Conservation (phyloP, 1,140 invertebrate species). For the Drosophila miranda region DNA sequence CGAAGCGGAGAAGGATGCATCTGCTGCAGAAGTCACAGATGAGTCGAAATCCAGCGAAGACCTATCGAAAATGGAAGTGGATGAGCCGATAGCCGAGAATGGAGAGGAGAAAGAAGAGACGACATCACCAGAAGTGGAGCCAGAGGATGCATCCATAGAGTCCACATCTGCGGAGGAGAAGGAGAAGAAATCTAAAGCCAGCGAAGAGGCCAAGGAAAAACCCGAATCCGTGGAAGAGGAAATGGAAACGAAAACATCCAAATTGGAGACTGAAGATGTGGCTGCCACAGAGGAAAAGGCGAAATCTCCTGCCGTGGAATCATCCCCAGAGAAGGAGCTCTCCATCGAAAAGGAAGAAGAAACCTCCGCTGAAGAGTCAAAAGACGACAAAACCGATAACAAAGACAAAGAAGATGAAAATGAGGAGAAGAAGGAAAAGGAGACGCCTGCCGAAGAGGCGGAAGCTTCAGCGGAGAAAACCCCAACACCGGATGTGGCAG, state of each 20-base stretch:
- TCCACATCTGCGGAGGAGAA: constrained; percentile 11
- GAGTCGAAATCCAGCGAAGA: constrained; percentile 26
- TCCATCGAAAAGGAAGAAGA: constrained; percentile 36
- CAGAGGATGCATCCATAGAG: constrained; percentile 8
- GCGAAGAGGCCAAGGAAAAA: constrained; percentile 15
- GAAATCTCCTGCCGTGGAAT: constrained; percentile 10
- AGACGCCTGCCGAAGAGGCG: constrained; percentile 38
- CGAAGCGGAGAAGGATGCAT: constrained; percentile 10
- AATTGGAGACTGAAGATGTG: constrained; percentile 34
- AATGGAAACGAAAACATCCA: not conserved
- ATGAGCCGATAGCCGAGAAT: constrained; percentile 55
- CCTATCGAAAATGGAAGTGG: constrained; percentile 47
- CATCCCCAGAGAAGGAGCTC: not conserved
- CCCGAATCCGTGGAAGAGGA: constrained; percentile 6
- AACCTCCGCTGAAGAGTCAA: constrained; percentile 56
- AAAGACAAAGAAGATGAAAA: constrained; percentile 11
- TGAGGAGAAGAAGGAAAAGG: constrained; percentile 11
- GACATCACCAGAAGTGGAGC: too few relatives aligned
- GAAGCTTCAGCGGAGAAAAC: constrained; percentile 30
- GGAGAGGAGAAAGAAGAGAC: constrained; percentile 45
- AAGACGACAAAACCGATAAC: constrained; percentile 39
- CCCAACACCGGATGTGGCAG: constrained; percentile 19
- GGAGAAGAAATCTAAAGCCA: constrained; percentile 4
- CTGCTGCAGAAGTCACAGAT: constrained; percentile 12
- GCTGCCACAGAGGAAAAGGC: not conserved